Base-by-base conservation (phyloP, 2,888 invertebrate species). In the Carterocephalus palaemon region DNA sequence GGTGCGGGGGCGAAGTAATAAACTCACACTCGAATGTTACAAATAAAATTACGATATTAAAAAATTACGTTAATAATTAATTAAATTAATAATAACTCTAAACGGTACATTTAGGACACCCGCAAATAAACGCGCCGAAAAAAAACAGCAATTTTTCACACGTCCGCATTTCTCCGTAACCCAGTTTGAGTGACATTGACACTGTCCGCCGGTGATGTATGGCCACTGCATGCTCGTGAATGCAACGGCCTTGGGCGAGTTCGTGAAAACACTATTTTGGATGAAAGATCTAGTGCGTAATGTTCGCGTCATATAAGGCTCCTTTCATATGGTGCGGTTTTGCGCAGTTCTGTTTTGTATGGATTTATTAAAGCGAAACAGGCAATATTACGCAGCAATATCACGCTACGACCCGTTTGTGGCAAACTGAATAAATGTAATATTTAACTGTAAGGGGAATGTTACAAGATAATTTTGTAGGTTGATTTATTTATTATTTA, bases 171-270 rank as follows among this genome's bases (percentile, higher is more conserved):
- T 43, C 43, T 23, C 20, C 24, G 26, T 31, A 41, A 47, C 47
- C 50, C 47, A 47, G 41, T 50, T 46, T 38, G 20, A 24, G 28
- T 46, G 50, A 41, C 50, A 50, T 50, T 50, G 50, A 50, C 50
- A 50, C 41, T 41, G 37, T 26, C 7, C 15, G 22, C 23, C n/a
- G n/a, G 13, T 36, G 34, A 36, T 36, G 20, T 16, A 43, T 43
- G 16, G 34, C 4, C 22, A 28, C 8, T 22, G 10, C n/a, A 29
- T n/a, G 42, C 22, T 26, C 42, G 22, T 39, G 29, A 15, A 39
- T 36, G 34, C 23, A 15, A 12, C 15, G 34, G 23, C 34, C 34
- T 29, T 29, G 28, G 2, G 9, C 13, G 29, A 22, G 34, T 23
- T 36, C 22, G 33, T n/a, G 23, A 16, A 36, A 16, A 22, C 29